These are phyloP conservation scores for Serilophus lunatus DNA, from an alignment of 2,113 vertebrate species.

Conservation along the genomic window DNA sequence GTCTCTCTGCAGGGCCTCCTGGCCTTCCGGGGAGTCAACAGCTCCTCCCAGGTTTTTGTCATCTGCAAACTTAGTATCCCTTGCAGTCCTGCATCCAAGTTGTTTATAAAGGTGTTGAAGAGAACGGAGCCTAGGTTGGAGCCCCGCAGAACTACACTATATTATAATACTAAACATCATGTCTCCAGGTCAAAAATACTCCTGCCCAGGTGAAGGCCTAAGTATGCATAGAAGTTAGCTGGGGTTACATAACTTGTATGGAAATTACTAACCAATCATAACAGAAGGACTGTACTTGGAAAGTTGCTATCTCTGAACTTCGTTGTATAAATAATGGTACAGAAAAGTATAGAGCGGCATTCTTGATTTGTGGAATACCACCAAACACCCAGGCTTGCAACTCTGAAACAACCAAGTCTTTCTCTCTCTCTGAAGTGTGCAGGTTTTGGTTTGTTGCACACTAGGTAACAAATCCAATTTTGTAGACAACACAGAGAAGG, in stretches of 20 bases:
- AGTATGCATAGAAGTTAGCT: background rate
- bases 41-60: background rate
- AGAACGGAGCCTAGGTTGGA: background rate
- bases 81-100: background rate
- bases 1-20: background rate
- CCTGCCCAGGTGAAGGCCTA: background rate
- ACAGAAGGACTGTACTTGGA: background rate
- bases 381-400: background rate
- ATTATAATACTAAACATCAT: background rate
- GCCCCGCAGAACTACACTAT: background rate
- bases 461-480: background rate
- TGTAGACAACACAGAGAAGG: background rate
- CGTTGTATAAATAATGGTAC: background rate
- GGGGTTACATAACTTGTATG: background rate
- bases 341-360: fast-evolving
- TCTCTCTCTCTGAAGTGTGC: background rate
- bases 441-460: background rate
- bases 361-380: background rate
- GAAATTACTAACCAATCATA: background rate
- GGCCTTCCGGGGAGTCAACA: background rate
- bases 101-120: background rate
- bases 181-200: background rate
- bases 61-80: background rate
- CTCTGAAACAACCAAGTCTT: background rate
- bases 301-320: background rate